A percentile compares a stretch with the other conserved stretches of the same genome.
Conservation (phyloP, 2,888 invertebrate genomes). For the Netelia melanura region DNA sequence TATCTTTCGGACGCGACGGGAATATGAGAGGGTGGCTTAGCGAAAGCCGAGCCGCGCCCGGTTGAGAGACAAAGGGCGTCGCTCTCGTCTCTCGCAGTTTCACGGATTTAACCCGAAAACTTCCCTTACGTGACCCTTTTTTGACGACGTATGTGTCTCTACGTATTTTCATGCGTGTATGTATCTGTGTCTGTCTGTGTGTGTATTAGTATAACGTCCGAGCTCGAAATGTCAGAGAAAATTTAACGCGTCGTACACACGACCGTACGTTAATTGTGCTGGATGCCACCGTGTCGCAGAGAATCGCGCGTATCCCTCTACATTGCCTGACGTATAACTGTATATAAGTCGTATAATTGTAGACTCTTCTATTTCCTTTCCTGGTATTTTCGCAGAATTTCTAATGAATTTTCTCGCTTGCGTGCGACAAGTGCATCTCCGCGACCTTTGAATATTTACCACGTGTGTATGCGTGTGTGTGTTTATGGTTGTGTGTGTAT, state of each 20-base stretch:
- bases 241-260: slow-evolving; percentile 54
- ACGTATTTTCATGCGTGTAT: background rate
- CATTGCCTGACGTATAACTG: slow-evolving; percentile 6
- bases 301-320: slow-evolving; percentile 10
- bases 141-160: slow-evolving; percentile 34
- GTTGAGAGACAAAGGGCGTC: slow-evolving; percentile 45
- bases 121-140: slow-evolving; percentile 72
- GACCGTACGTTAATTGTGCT: background rate
- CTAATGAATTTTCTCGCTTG: slow-evolving; percentile 55
- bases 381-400: slow-evolving; percentile 36
- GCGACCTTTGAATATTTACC: slow-evolving; percentile 16
- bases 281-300: slow-evolving; percentile 27
- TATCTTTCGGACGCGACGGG: slow-evolving; percentile 75
- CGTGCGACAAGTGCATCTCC: slow-evolving; percentile 35
- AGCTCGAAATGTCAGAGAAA: slow-evolving; percentile 55
- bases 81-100: slow-evolving; percentile 60
- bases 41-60: slow-evolving; percentile 54
- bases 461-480: background rate
- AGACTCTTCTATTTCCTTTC: background rate
- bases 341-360: background rate
- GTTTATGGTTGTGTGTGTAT: background rate
- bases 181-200: background rate
- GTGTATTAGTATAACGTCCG: slow-evolving; percentile 16
- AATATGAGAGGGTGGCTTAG: slow-evolving; percentile 75
- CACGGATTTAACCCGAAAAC: slow-evolving; percentile 72